Conservation (phyloP, 2,888 invertebrate species). For the Argyresthia goedartella region DNA sequence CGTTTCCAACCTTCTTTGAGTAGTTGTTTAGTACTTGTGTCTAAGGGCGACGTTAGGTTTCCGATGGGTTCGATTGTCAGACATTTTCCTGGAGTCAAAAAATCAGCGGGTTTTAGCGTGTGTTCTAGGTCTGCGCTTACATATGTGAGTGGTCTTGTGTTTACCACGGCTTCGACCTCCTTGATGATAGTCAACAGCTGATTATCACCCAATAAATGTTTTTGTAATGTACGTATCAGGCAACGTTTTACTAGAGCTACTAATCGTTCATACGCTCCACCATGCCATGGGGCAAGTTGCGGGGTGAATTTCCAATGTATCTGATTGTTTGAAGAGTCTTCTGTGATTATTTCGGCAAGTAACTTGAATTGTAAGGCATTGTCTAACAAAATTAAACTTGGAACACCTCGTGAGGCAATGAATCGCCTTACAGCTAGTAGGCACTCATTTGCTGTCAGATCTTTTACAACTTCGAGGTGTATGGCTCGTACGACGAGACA, state of each 20-base stretch:
- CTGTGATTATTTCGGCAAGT: slow-evolving; percentile 7
- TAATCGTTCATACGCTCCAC: slow-evolving; percentile 12
- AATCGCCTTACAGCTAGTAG: slow-evolving; percentile 8
- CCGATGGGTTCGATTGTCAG: too few relatives aligned
- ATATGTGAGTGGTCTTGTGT: slow-evolving; percentile 10
- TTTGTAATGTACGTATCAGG: slow-evolving; percentile 11
- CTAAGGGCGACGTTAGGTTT: not conserved
- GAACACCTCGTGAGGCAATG: slow-evolving; percentile 3
- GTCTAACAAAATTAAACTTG: slow-evolving; percentile 9
- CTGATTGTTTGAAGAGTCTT: slow-evolving; percentile 7
- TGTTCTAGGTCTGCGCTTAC: not conserved
- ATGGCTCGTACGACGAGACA: slow-evolving; percentile 8
- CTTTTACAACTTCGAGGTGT: slow-evolving; percentile 9
- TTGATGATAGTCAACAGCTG: slow-evolving; percentile 10
- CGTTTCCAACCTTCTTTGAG: not conserved
- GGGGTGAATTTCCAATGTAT: slow-evolving; percentile 13
- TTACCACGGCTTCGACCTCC: slow-evolving; percentile 12
- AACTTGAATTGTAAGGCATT: slow-evolving; percentile 12
- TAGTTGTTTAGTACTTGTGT: not conserved
- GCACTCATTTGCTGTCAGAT: slow-evolving; percentile 10
- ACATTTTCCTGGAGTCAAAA: not conserved
- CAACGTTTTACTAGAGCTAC: slow-evolving; percentile 10
- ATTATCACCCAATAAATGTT: slow-evolving; percentile 8
- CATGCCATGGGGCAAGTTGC: slow-evolving; percentile 11
- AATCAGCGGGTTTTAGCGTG: not conserved